Evolutionary conservation across 2,797 vertebrate species (phyloP), one percentile per base, ranked within the genome.

Genomic region (Amazona finschi): DNA sequence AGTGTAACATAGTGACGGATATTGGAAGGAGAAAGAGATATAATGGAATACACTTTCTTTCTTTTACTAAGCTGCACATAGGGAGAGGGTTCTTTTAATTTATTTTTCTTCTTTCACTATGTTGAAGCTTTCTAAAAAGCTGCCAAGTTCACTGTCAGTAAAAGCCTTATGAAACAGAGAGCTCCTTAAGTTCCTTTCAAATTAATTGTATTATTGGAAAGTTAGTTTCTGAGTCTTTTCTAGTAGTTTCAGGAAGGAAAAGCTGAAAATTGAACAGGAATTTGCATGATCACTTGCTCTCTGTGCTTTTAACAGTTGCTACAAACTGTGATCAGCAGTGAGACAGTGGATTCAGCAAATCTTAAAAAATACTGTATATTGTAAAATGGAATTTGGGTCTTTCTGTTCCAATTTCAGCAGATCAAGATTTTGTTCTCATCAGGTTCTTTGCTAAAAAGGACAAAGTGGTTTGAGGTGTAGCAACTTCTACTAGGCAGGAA

Each of bases 51-150:
- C 17, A 15, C 65, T 84, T 89, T 73, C 52, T 76, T 85, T 77
- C 50, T 79, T n/a, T 80, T 74, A 33, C 70, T 90, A 41, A 91
- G 70, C 60, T 41, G 49, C 44, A 53, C 52, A 27, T 25, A 24
- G 30, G n/a, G 65, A 66, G 36, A 76, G 12, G 7, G 22, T 60
- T 62, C 58, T 84, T 93, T 70, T 91, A 72, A 76, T 88, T 60
- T 84, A 33, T 49, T 77, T 77, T 81, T 77, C 80, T 92, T 36
- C 52, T 55, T 93, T 90, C 57, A 13, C 28, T 61, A 2, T 53
- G 38, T 25, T 79, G 71, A 89, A 89, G n/a, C 67, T 80, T 94
- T 84, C 90, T 89, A 84, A 84, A 95, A 81, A 75, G 83, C 73
- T 94, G 82, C 62, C 65, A 88, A 75, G 33, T 47, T 81, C 50